A percentile compares a stretch with the other conserved stretches of the same genome.
Conservation (phyloP, 2,797 vertebrate genomes). For the Spheniscus humboldti region DNA sequence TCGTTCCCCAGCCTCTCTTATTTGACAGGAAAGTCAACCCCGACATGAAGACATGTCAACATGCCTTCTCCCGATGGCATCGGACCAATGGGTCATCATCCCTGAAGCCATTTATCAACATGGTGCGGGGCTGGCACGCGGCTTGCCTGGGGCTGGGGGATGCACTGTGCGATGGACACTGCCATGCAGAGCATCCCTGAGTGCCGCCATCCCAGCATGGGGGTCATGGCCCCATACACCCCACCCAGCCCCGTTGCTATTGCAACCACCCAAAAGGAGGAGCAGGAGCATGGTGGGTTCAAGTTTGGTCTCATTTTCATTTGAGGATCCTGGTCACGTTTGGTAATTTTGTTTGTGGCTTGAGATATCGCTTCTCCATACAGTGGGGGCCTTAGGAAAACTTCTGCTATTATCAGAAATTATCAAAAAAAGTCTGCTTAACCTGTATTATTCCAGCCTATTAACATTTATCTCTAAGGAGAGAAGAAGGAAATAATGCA, state of each 20-base stretch:
- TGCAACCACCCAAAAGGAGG: background rate
- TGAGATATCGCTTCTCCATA: background rate
- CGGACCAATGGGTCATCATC: background rate
- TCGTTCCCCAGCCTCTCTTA: background rate
- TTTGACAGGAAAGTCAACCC: background rate
- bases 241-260: background rate
- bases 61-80: background rate
- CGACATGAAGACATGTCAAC: background rate
- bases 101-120: background rate
- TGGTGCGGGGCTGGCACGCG: background rate
- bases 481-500: background rate
- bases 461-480: background rate
- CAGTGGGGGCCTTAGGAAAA: background rate
- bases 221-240: accelerated
- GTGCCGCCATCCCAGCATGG: accelerated
- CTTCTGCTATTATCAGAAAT: background rate
- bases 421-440: background rate
- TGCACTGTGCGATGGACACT: accelerated
- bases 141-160: background rate
- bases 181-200: background rate
- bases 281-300: background rate
- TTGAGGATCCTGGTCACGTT: accelerated
- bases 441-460: background rate
- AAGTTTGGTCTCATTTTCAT: background rate
- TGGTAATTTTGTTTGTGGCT: background rate